Percentiles rank a stretch among this genome's conserved stretches.
Evolutionary conservation across 1,140 invertebrate genomes (phyloP).

Genomic region (Drosophila subobscura): DNA sequence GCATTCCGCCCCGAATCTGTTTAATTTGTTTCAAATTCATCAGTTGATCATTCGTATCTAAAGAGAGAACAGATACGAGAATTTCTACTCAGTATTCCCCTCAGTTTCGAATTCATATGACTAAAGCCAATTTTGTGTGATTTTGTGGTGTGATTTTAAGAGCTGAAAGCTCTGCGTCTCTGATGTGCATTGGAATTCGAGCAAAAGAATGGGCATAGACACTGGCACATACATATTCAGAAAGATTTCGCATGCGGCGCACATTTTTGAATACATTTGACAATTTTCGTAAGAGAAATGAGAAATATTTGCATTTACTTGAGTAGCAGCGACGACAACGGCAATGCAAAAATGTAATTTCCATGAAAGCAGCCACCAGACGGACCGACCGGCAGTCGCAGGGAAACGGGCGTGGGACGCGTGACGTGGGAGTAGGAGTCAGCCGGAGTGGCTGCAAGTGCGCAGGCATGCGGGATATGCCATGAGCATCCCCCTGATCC

Average conservation of each 20-base stretch:
- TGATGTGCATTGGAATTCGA: slow-evolving; percentile 41
- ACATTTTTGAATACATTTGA: slow-evolving; percentile 82
- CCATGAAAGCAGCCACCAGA: slow-evolving; percentile 68
- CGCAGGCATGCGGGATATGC: slow-evolving; percentile 59
- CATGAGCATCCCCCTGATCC: slow-evolving; percentile 19
- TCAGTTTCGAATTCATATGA: neutral
- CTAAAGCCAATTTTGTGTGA: slow-evolving; percentile 38
- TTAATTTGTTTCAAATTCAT: too few species aligned
- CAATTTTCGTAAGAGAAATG: slow-evolving; percentile 79
- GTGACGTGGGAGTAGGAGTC: slow-evolving; percentile 28
- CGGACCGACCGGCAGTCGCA: neutral
- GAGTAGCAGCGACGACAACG: slow-evolving; percentile 63
- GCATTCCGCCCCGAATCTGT: too few species aligned
- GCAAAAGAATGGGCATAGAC: slow-evolving; percentile 30
- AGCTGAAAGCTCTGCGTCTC: slow-evolving; percentile 46
- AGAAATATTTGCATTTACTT: slow-evolving; percentile 82
- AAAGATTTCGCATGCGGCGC: slow-evolving; percentile 78
- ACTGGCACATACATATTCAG: slow-evolving; percentile 70
- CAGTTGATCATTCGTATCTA: too few species aligned
- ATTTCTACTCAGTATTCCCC: too few species aligned
- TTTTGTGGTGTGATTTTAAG: slow-evolving; percentile 40
- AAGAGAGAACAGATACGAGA: too few species aligned
- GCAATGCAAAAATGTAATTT: slow-evolving; percentile 81
- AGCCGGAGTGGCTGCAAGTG: slow-evolving; percentile 71
- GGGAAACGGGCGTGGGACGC: neutral